phyloP scores from a whole-genome alignment of 2,888 invertebrate genomes.

The Brenthis hecate region DNA sequence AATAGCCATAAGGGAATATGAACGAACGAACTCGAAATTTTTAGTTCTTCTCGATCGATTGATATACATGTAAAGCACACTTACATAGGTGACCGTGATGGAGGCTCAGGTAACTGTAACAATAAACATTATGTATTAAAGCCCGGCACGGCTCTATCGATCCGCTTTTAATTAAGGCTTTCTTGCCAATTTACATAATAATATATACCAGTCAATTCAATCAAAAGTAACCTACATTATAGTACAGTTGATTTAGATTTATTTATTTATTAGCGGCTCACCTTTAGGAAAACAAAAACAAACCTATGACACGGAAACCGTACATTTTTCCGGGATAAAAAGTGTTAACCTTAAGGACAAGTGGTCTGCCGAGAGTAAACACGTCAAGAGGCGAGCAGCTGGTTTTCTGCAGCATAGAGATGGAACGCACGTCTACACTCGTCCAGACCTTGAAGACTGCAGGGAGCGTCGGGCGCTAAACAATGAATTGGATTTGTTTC shows the following conservation, averaged over 20 bases:
- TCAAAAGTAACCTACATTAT: not conserved
- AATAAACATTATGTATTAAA: conserved; percentile 59
- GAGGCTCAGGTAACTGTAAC: conserved; percentile 65
- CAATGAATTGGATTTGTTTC: too few relatives aligned
- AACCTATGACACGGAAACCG: too few relatives aligned
- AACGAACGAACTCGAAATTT: conserved; percentile 57
- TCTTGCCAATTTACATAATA: not conserved
- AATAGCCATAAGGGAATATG: conserved; percentile 65
- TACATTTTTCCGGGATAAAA: too few relatives aligned
- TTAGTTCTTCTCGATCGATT: conserved; percentile 61
- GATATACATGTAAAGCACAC: conserved; percentile 67
- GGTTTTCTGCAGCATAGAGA: too few relatives aligned
- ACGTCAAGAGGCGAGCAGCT: too few relatives aligned
- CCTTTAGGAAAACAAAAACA: too few relatives aligned
- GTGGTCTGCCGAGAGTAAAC: too few relatives aligned
- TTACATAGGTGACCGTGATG: conserved; percentile 58
- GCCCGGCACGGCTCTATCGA: conserved; percentile 48
- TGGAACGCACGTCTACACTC: too few relatives aligned
- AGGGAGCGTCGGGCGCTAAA: too few relatives aligned
- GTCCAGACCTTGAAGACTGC: too few relatives aligned
- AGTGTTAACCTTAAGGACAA: too few relatives aligned
- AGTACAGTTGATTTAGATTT: not conserved
- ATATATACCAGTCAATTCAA: conserved; percentile 5
- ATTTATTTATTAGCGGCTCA: too few relatives aligned
- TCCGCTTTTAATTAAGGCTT: conserved; percentile 3